These are phyloP conservation scores for Clistopyga incitator DNA, from an alignment of 2,888 invertebrate genomes.

Conservation along the genomic window DNA sequence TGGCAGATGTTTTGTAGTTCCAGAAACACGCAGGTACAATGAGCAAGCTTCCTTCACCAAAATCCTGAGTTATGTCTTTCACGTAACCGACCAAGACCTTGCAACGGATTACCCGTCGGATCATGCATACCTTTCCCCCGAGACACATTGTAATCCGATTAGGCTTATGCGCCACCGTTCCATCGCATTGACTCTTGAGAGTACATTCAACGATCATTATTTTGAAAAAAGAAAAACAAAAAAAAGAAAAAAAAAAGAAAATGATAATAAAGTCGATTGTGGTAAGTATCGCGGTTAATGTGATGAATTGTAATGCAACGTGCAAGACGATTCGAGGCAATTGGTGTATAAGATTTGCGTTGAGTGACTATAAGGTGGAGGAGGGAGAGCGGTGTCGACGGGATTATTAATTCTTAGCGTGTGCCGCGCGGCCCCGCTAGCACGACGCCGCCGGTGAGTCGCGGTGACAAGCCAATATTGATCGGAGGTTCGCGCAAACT, in stretches of 20 bases:
- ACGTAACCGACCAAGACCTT: slow-evolving; percentile 24
- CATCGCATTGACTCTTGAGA: no score
- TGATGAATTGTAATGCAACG: no score
- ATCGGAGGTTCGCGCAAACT: slow-evolving; percentile 61
- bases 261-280: no score
- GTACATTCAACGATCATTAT: no score
- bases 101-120: neutral
- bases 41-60: neutral
- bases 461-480: slow-evolving; percentile 58
- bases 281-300: no score
- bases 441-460: no score
- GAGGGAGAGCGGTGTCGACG: neutral
- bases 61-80: neutral
- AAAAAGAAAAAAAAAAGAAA: no score
- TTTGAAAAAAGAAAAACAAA: no score
- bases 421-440: no score
- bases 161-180: slow-evolving; percentile 8
- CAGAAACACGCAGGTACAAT: neutral
- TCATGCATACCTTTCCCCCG: slow-evolving; percentile 14
- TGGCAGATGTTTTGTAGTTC: neutral
- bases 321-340: no score
- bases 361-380: neutral
- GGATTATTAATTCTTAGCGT: slow-evolving; percentile 24
- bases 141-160: slow-evolving; percentile 23
- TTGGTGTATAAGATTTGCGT: neutral